Conservation (phyloP, 2,113 vertebrate species). For the Lamprotornis superbus region DNA sequence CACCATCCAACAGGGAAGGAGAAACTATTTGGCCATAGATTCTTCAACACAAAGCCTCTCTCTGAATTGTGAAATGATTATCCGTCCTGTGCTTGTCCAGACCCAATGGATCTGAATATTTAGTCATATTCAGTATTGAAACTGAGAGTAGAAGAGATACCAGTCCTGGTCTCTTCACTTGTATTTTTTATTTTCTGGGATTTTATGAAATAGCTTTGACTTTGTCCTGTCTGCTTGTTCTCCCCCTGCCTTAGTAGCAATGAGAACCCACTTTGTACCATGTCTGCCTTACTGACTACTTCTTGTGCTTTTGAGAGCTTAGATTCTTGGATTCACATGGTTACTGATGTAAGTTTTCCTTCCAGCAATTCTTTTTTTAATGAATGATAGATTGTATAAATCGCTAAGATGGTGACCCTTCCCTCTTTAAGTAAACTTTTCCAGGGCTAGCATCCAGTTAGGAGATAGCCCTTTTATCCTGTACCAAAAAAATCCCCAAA, state of each 20-base stretch:
- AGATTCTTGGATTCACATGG: not conserved
- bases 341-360: not conserved
- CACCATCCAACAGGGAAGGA: not conserved
- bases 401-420: not conserved
- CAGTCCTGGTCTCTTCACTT: not conserved
- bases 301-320: not conserved
- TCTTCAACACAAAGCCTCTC: not conserved
- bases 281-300: not conserved
- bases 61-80: not conserved
- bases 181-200: not conserved
- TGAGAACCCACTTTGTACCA: not conserved
- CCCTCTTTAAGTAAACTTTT: not conserved
- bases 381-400: not conserved
- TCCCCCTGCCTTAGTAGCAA: not conserved
- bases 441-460: not conserved
- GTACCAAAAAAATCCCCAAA: not conserved
- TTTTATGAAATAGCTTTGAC: not conserved
- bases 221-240: not conserved
- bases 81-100: not conserved
- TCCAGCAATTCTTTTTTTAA: not conserved
- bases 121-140: not conserved
- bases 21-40: accelerated
- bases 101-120: not conserved
- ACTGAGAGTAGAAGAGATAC: not conserved
- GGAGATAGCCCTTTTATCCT: not conserved